Evolutionary conservation across 2,113 vertebrate genomes (phyloP).

Genomic region (Phocoena sinus): DNA sequence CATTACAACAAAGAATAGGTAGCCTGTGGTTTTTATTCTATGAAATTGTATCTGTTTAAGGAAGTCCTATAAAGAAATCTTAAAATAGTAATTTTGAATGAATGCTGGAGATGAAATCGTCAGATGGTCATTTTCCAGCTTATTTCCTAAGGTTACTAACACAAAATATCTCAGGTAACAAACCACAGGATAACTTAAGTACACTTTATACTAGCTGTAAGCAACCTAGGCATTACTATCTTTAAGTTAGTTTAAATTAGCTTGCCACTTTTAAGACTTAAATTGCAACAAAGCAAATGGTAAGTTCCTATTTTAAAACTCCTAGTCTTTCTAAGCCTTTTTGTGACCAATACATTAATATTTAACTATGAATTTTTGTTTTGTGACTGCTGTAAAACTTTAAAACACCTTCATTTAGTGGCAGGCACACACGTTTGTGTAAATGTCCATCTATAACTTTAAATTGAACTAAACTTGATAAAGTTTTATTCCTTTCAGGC

Average conservation of each 20-base stretch:
- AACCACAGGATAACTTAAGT: not conserved
- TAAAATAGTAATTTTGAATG: conserved; percentile 22
- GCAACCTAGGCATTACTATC: not conserved
- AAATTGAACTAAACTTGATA: not conserved
- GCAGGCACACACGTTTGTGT: not conserved
- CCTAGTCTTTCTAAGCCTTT: not conserved
- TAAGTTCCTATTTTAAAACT: not conserved
- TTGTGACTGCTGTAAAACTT: not conserved
- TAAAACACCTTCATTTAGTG: not conserved
- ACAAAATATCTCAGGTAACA: not conserved
- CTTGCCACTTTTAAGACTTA: not conserved
- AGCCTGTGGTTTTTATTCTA: not conserved
- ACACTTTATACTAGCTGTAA: not conserved
- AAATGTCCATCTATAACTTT: conserved; percentile 11
- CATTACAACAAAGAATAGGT: not conserved
- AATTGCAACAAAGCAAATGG: not conserved
- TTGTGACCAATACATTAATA: not conserved
- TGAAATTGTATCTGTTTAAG: conserved; percentile 10
- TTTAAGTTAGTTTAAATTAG: not conserved
- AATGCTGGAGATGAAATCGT: not conserved
- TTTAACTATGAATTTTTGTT: not conserved
- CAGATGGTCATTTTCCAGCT: not conserved
- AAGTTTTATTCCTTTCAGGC: conserved; percentile 77
- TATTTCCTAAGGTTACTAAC: not conserved
- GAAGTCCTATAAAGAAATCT: not conserved